Percentiles rank a stretch among this genome's conserved stretches.
These are phyloP conservation scores for Stigmatopora nigra DNA, from an alignment of 2,113 vertebrate genomes.

Conservation along the genomic window DNA sequence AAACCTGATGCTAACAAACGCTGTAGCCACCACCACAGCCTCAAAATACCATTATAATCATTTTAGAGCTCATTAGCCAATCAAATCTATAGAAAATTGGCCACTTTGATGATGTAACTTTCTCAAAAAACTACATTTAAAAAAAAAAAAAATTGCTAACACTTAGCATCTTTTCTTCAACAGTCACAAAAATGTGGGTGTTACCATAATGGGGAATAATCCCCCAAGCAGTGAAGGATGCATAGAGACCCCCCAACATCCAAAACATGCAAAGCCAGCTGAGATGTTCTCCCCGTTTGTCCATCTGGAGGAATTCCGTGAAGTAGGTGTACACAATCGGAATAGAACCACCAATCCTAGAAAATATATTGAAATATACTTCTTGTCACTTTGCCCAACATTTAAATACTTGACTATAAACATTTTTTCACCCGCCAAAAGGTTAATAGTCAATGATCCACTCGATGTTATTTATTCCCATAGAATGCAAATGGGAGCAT, in stretches of 20 bases:
- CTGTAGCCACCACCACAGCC: no score
- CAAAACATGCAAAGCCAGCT: slow-evolving; percentile 91
- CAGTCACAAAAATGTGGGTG: not conserved
- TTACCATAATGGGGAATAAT: slow-evolving; percentile 98
- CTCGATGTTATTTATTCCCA: not conserved
- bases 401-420: no score
- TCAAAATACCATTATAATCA: no score
- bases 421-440: not conserved
- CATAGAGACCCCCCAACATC: slow-evolving; percentile 89
- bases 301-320: slow-evolving; percentile 93
- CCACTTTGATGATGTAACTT: no score
- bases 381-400: no score
- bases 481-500: not conserved
- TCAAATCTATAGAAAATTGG: no score
- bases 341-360: slow-evolving; percentile 88
- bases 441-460: not conserved
- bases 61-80: no score
- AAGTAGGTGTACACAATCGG: slow-evolving; percentile 97
- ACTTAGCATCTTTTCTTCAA: not conserved
- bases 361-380: not conserved
- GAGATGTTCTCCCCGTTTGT: slow-evolving; percentile 94
- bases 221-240: slow-evolving; percentile 92
- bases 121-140: no score
- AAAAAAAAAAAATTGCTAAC: no score
- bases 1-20: no score